Conservation (phyloP, 1,140 invertebrate genomes). For the Dolichoris vasculosae region DNA sequence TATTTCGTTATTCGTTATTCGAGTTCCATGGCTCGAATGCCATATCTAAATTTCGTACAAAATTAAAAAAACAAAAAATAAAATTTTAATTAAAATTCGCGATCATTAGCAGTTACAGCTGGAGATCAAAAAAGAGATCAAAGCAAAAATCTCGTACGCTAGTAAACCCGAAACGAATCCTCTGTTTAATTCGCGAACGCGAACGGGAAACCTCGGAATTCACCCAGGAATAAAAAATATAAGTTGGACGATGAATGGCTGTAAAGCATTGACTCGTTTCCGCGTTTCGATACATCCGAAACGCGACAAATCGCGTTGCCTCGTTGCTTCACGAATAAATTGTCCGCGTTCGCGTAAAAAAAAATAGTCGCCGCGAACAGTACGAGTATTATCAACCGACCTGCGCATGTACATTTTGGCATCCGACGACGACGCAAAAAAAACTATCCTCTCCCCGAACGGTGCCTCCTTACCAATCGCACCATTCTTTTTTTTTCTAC, state of each 20-base stretch:
- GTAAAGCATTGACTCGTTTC: background rate
- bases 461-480: background rate
- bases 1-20: background rate
- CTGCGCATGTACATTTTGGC: background rate
- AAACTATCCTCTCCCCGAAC: background rate
- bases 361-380: background rate
- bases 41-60: background rate
- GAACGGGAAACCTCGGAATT: background rate
- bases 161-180: background rate
- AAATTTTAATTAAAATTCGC: background rate
- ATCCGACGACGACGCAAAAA: background rate
- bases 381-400: too few relatives aligned
- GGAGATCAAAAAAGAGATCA: background rate
- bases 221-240: background rate
- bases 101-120: background rate
- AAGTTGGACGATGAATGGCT: background rate
- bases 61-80: background rate
- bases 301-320: background rate
- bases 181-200: background rate
- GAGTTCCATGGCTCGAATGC: background rate
- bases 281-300: background rate
- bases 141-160: background rate
- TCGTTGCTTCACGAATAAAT: background rate
- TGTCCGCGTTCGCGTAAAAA: background rate
- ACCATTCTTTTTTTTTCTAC: constrained; percentile 3